Conservation (phyloP, 1,140 invertebrate genomes). For the Triops longicaudatus region DNA sequence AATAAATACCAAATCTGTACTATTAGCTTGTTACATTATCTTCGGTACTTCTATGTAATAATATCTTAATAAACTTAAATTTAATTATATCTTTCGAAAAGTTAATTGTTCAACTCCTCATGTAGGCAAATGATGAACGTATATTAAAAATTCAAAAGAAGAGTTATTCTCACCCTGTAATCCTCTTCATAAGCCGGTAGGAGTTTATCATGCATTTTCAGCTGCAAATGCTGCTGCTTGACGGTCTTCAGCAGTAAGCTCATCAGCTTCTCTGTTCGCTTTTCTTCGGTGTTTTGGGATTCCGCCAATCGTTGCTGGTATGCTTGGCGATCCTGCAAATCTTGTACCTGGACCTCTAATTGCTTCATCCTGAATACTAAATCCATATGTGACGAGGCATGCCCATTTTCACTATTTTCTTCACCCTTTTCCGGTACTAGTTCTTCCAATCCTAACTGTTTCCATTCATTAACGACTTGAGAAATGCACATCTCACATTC, state of each 20-base stretch:
- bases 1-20: not conserved
- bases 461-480: not conserved
- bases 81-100: too few species aligned
- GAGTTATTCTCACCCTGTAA: not conserved
- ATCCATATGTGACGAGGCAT: not conserved
- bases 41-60: conserved; percentile 6
- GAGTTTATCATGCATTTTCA: not conserved
- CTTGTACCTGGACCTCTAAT: conserved; percentile 16
- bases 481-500: not conserved
- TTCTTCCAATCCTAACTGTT: not conserved
- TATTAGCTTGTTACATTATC: too few species aligned
- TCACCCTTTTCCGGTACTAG: not conserved
- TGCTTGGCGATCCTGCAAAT: not conserved
- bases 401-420: not conserved
- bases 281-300: not conserved
- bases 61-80: not conserved
- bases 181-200: not conserved
- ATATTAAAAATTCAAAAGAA: not conserved
- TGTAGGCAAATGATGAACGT: too few species aligned
- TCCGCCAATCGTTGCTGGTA: not conserved
- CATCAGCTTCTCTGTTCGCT: not conserved
- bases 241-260: not conserved
- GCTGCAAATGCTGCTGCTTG: conserved; percentile 4
- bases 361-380: conserved; percentile 23
- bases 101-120: too few species aligned